Evolutionary conservation across 2,113 vertebrate species (phyloP), one percentile per base, ranked within the genome.

Genomic region (Heptranchias perlo): DNA sequence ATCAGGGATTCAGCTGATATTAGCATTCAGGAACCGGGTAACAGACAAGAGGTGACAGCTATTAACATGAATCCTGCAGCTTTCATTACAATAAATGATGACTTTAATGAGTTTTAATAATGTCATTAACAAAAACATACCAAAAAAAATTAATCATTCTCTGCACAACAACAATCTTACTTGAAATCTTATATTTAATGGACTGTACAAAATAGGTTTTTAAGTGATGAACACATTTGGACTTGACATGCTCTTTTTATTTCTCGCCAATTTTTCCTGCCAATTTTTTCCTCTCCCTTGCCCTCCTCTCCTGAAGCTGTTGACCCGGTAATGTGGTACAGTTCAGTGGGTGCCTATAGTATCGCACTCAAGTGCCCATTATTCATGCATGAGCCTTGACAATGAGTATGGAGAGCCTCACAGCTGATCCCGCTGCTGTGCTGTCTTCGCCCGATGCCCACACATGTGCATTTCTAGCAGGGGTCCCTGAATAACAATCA

Each of bases 91-190:
- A 95, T 69, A 95, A 69, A 69, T 73, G 64, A 95, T 52, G 65
- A 47, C 64, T 95, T 62, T 95, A 95, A 95, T 73, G 94, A 47
- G 25, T 73, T 95, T 95, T 69, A 95, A 95, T 95, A 95, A 67
- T 52, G 94, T 95, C 64, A 95, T 95, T 95, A 95, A 95, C 64
- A 95, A 65, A 95, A 69, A 52, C 28, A 35, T 65, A 35, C 73
- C 28, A 67, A 52, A 95, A 95, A 94, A 69, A 35, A 49, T 69
- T 95, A 67, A 49, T 95, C 94, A 95, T 95, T 95, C 65, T 69
- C 44, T 21, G 44, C 94, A 95, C 44, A 94, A 94, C 61, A 95
- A 95, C 23, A 95, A 69, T 69, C 44, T 31, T 49, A 73, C 64
- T 73, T 23, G 16, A 95, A 69, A 52, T 52, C 47, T 14, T 31